Evolutionary conservation across 2,113 vertebrate genomes (phyloP).

Genomic region (Corythornis madagascariensis): DNA sequence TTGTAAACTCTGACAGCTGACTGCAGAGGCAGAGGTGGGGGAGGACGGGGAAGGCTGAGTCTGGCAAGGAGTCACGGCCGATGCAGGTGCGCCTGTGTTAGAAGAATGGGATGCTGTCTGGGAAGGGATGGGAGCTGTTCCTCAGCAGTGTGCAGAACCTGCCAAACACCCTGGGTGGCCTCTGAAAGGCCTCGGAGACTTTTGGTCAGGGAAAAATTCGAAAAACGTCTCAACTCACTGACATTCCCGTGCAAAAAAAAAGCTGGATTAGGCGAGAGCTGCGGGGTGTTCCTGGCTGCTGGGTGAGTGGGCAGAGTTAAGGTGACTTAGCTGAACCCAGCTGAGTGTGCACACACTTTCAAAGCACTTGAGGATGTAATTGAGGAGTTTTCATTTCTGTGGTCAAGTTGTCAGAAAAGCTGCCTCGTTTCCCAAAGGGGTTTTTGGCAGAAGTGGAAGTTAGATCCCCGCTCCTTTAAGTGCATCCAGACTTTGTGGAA

Average conservation of each 20-base stretch:
- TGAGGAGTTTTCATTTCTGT: slow-evolving; percentile 60
- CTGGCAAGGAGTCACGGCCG: slow-evolving; percentile 31
- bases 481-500: slow-evolving; percentile 56
- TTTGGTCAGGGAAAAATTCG: slow-evolving; percentile 40
- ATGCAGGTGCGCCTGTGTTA: slow-evolving; percentile 64
- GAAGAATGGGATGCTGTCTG: slow-evolving; percentile 69
- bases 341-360: not conserved
- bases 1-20: slow-evolving; percentile 43
- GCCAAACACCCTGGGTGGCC: slow-evolving; percentile 68
- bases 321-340: slow-evolving; percentile 25
- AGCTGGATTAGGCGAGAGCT: not conserved
- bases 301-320: slow-evolving; percentile 41
- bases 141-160: slow-evolving; percentile 29
- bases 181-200: not conserved
- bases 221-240: slow-evolving; percentile 58
- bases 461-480: slow-evolving; percentile 52
- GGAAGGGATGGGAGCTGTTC: slow-evolving; percentile 63
- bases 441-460: slow-evolving; percentile 56
- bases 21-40: slow-evolving; percentile 54
- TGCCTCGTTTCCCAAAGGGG: slow-evolving; percentile 50
- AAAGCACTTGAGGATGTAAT: slow-evolving; percentile 39
- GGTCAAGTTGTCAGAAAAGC: slow-evolving; percentile 60
- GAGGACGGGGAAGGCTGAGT: slow-evolving; percentile 46
- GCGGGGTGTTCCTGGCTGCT: not conserved
- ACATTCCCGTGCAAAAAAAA: not conserved